Evolutionary conservation across 2,113 vertebrate species (phyloP), one percentile per base, ranked within the genome.

Genomic region (Varanus salvator): DNA sequence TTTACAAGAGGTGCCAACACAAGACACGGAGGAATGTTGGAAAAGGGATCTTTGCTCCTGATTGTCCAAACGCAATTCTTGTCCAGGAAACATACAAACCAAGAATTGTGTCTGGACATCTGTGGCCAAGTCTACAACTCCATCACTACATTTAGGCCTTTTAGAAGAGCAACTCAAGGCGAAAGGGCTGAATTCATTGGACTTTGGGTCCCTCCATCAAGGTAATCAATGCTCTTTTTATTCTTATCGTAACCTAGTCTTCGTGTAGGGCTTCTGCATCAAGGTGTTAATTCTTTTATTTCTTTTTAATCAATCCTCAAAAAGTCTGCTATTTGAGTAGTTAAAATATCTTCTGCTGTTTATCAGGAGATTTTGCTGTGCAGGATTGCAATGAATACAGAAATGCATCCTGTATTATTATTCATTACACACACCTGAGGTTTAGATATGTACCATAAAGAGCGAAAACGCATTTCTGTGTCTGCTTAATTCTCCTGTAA

Each of bases 21-120:
- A 31, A 81, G 12, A 54, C n/a, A 48, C 6, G n/a, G 31, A 60
- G 80, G 92, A 94, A 93, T 89, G 95, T 91, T 80, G 92, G 98
- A 98, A 31, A 54, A 8, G 27, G 66, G 31, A 97, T 97, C 97
- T 97, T 97, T 97, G 98, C 98, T 97, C 93, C 97, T 99, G 99
- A 99, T 99, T 99, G 99, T 99, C 99, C 99, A 99, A 99, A 99
- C 99, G 99, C 99, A 99, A 99, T 99, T 99, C 99, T 99, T 99
- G 99, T 98, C 97, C 98, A 97, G 97, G 96, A 93, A 95, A 91
- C 93, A 90, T 95, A 94, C 97, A 97, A 98, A 97, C 98, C 98
- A 98, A 99, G 99, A 99, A 99, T 99, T 99, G 99, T 99, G 99
- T 97, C 98, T 99, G 99, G 99, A 99, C 99, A 99, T 99, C 99